phyloP scores from a whole-genome alignment of 2,888 invertebrate species.

The Agrochola litura region DNA sequence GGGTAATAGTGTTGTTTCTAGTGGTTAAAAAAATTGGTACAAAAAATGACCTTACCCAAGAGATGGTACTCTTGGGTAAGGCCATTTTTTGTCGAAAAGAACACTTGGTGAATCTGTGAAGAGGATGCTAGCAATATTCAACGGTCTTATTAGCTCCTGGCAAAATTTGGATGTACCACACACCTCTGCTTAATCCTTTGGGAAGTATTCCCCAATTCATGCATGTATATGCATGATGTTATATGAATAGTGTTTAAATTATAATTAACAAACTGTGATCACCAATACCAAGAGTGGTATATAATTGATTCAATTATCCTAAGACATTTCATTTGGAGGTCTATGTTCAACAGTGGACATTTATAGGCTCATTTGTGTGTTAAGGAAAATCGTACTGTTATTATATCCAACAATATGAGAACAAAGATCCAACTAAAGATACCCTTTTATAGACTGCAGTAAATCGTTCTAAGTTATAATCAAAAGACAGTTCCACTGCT shows the following conservation, averaged over 20 bases:
- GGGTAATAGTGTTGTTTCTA: background rate
- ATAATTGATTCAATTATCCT: background rate
- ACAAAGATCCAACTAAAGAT: conserved; percentile 15
- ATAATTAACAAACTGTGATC: background rate
- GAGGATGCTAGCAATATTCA: background rate
- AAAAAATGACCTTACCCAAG: background rate
- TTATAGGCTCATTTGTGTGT: background rate
- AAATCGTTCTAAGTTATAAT: background rate
- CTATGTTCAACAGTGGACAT: background rate
- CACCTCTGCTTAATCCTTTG: background rate
- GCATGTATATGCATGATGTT: background rate
- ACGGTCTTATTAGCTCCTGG: background rate
- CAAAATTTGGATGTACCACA: background rate
- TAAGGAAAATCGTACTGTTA: conserved; percentile 15
- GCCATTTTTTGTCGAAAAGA: background rate
- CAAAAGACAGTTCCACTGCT: background rate
- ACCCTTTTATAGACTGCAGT: background rate
- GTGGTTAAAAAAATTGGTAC: background rate
- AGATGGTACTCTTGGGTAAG: background rate
- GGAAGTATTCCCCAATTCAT: too few relatives aligned
- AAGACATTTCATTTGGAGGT: background rate
- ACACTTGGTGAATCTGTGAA: background rate
- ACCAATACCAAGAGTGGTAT: too few relatives aligned
- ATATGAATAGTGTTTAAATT: background rate
- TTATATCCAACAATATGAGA: conserved; percentile 1